These are phyloP conservation scores for Anthoscopus minutus DNA, from an alignment of 2,113 vertebrate species.

Conservation along the genomic window DNA sequence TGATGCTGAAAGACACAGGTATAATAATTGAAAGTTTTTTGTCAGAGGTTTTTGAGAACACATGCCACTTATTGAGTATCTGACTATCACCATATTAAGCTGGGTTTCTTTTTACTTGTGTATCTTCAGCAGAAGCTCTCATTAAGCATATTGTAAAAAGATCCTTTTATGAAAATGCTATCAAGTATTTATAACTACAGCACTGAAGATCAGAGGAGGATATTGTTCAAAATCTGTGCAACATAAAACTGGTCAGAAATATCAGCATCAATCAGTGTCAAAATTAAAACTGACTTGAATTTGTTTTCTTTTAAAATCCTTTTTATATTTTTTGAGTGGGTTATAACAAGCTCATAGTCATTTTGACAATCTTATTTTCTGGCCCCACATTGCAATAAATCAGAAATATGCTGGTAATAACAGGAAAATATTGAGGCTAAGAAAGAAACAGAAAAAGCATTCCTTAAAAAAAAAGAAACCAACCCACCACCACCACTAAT, in stretches of 20 bases:
- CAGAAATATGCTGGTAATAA: conserved; percentile 16
- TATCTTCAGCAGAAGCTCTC: conserved; percentile 53
- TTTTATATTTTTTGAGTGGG: conserved; percentile 31
- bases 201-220: conserved; percentile 49
- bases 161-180: conserved; percentile 36
- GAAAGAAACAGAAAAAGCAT: background rate
- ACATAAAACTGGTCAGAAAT: conserved; percentile 45
- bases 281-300: conserved; percentile 10
- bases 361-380: conserved; percentile 55
- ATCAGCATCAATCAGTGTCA: conserved; percentile 27
- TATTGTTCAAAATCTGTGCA: conserved; percentile 35
- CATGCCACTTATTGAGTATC: conserved; percentile 28
- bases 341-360: conserved; percentile 4
- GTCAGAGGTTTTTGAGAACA: conserved; percentile 38
- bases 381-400: conserved; percentile 37
- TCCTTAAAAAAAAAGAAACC: background rate
- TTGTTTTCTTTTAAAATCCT: conserved; percentile 38
- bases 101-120: conserved; percentile 12
- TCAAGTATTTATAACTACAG: conserved; percentile 53
- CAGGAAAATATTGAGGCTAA: background rate
- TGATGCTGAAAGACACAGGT: conserved; percentile 66
- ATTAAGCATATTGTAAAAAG: conserved; percentile 59
- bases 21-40: conserved; percentile 53
- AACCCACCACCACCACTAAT: background rate
- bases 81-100: conserved; percentile 14